Evolutionary conservation across 2,888 invertebrate species (phyloP).

Genomic region (Amblyjoppa proteus): DNA sequence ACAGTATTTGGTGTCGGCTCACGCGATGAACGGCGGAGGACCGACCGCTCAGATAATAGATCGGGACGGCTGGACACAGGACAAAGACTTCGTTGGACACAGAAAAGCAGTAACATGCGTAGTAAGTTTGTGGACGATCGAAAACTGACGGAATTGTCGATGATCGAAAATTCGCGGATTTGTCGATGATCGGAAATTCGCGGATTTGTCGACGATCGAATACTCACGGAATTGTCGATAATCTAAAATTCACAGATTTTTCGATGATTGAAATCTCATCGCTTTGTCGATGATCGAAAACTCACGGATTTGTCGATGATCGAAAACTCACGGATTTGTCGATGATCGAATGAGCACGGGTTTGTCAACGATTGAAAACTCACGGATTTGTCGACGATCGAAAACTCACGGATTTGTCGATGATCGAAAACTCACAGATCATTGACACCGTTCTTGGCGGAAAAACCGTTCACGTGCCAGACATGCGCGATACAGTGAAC

Average conservation of each 20-base stretch:
- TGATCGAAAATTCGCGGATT: too few species aligned
- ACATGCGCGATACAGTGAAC: too few species aligned
- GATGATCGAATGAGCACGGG: too few species aligned
- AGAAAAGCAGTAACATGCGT: constrained; percentile 98
- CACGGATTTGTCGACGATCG: background rate
- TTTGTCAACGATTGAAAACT: constrained; percentile 43
- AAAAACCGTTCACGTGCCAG: too few species aligned
- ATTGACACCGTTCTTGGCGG: too few species aligned
- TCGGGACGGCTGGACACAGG: constrained; percentile 96
- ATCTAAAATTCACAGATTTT: too few species aligned
- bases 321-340: too few species aligned
- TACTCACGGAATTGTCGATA: background rate
- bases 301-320: background rate
- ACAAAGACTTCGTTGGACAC: constrained; percentile 99
- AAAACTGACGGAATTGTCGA: background rate
- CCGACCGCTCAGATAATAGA: constrained; percentile 99
- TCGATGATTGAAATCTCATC: too few species aligned
- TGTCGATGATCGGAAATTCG: background rate
- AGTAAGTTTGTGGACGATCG: constrained; percentile 84
- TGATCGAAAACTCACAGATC: background rate
- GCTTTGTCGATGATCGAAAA: background rate
- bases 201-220: background rate
- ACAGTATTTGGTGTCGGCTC: constrained; percentile 97
- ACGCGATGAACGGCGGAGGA: constrained; percentile 99
- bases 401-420: too few species aligned